Evolutionary conservation across 2,888 invertebrate genomes (phyloP).

Genomic region (Tineola bisselliella): DNA sequence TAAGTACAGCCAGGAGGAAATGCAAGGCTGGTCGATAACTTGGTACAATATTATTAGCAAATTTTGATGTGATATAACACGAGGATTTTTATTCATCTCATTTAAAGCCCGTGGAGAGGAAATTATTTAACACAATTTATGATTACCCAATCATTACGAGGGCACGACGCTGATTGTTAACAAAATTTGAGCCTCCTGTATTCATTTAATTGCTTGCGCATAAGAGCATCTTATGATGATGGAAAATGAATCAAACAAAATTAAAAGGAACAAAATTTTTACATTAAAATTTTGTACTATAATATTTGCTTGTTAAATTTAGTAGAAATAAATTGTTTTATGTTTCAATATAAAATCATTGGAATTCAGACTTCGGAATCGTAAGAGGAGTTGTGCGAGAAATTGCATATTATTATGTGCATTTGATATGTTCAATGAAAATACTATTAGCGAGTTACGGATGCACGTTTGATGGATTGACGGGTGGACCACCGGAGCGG

Average conservation of each 20-base stretch:
- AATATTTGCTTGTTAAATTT: too few relatives aligned
- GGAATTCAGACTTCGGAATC: background rate
- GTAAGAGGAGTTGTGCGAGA: background rate
- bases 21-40: constrained; percentile 26
- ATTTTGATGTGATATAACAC: constrained; percentile 30
- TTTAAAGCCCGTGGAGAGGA: constrained; percentile 43
- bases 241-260: too few relatives aligned
- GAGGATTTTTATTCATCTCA: constrained; percentile 16
- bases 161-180: constrained; percentile 2
- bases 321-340: too few relatives aligned
- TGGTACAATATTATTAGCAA: constrained; percentile 36
- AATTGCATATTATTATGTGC: background rate
- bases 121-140: constrained; percentile 27
- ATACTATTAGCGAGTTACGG: constrained; percentile 2
- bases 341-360: too few relatives aligned
- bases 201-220: background rate
- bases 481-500: constrained; percentile 50
- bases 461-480: constrained; percentile 12
- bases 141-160: background rate
- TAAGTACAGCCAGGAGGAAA: constrained; percentile 34
- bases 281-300: too few relatives aligned
- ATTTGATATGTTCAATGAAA: constrained; percentile 8
- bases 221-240: background rate
- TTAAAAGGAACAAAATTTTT: too few relatives aligned
- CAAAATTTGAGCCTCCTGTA: background rate